These are phyloP conservation scores for Xiphias gladius DNA, from an alignment of 2,113 vertebrate species.

Conservation along the genomic window DNA sequence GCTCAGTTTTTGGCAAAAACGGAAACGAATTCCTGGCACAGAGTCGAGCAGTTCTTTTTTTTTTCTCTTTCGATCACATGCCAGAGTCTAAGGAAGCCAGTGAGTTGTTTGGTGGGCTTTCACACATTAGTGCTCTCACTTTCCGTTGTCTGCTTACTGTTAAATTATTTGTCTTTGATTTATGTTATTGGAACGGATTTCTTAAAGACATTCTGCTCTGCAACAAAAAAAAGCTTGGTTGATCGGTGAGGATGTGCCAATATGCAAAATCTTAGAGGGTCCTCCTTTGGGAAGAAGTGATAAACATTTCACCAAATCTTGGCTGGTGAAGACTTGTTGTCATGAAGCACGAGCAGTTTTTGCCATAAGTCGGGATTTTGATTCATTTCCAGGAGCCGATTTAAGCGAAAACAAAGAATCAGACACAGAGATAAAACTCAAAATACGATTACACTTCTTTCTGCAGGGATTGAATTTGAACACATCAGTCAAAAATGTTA, in stretches of 20 bases:
- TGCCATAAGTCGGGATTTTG: conserved; percentile 29
- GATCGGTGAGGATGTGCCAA: conserved; percentile 29
- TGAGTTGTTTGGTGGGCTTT: conserved; percentile 81
- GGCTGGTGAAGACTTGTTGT: conserved; percentile 39
- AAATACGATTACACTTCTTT: conserved; percentile 23
- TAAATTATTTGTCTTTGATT: conserved; percentile 53
- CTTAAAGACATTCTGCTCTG: conserved; percentile 3
- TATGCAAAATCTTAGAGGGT: conserved; percentile 13
- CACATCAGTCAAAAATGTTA: not conserved
- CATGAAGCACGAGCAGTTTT: conserved; percentile 2
- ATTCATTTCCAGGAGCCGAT: conserved; percentile 34
- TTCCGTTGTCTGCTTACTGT: conserved; percentile 45
- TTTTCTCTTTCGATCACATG: conserved; percentile 74
- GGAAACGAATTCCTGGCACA: conserved; percentile 81
- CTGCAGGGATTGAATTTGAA: not conserved
- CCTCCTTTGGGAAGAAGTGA: conserved; percentile 39
- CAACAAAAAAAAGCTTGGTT: conserved; percentile 1
- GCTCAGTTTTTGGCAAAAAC: conserved; percentile 84
- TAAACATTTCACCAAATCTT: conserved; percentile 26
- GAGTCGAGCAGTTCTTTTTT: conserved; percentile 66
- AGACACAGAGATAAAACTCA: conserved; percentile 27
- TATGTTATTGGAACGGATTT: conserved; percentile 26
- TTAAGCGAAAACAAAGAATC: conserved; percentile 32
- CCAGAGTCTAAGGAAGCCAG: conserved; percentile 79
- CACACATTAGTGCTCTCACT: conserved; percentile 71